phyloP scores from a whole-genome alignment of 2,888 invertebrate species.

The Kryphioiulus occultus region DNA sequence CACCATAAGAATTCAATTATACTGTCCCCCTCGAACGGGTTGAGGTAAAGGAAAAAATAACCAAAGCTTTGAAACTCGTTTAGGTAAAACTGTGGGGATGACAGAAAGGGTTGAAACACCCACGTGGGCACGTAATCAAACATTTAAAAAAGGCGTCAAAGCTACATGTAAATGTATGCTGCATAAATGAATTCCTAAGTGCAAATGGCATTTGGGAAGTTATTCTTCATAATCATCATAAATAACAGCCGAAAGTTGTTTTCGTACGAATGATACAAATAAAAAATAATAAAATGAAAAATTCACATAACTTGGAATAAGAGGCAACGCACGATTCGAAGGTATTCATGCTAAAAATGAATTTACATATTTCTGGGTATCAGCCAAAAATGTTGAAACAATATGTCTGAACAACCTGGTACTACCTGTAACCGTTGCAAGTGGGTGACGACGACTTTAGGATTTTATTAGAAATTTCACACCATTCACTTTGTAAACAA shows the following conservation, averaged over 20 bases:
- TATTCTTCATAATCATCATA: background rate
- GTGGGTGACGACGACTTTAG: background rate
- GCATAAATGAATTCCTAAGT: background rate
- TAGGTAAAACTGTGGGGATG: background rate
- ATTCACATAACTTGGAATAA: conserved; percentile 1
- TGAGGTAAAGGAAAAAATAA: background rate
- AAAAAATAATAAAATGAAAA: background rate
- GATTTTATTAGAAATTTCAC: conserved; percentile 31
- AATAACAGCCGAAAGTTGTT: background rate
- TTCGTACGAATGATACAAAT: background rate
- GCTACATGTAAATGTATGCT: background rate
- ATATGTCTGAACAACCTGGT: background rate
- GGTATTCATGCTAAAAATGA: background rate
- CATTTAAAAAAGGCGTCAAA: conserved; percentile 2
- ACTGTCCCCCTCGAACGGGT: background rate
- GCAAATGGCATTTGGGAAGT: background rate
- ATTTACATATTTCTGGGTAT: conserved; percentile 25
- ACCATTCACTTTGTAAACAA: conserved; percentile 35
- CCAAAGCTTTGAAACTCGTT: background rate
- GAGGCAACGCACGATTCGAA: conserved; percentile 9
- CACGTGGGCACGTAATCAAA: background rate
- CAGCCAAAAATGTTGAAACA: conserved; percentile 20
- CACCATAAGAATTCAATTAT: conserved; percentile 13
- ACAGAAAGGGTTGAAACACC: background rate
- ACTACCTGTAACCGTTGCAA: conserved; percentile 12